These are phyloP conservation scores for Apostichopus japonicus DNA, from an alignment of 35 echinoderm and acorn worm genomes.

Conservation along the genomic window DNA sequence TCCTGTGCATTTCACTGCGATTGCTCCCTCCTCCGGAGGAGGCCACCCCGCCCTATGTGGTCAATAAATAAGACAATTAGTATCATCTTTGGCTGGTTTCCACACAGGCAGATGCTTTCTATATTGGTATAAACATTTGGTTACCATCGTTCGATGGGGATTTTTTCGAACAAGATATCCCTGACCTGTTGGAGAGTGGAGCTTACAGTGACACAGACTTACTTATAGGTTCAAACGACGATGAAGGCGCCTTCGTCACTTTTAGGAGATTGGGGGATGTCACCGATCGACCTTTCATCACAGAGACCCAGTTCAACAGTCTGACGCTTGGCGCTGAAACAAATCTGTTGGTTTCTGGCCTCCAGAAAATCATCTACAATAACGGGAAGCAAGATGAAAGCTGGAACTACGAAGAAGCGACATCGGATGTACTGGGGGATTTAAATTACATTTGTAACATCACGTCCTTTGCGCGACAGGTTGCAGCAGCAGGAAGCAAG, in stretches of 20 bases:
- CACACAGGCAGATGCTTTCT: neutral
- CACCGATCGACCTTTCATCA: neutral
- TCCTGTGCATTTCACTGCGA: no score
- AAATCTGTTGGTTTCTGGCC: neutral
- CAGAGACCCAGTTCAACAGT: neutral
- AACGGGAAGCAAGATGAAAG: neutral
- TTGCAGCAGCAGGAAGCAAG: constrained; percentile 21
- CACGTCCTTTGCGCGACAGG: constrained; percentile 21
- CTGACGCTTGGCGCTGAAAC: neutral
- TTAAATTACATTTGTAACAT: constrained; percentile 55
- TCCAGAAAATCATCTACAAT: constrained; percentile 1
- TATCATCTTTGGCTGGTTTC: no score
- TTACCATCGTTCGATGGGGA: neutral
- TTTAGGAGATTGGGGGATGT: neutral
- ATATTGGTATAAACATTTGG: neutral
- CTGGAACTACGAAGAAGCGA: constrained; percentile 3
- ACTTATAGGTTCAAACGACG: neutral
- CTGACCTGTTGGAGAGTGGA: neutral
- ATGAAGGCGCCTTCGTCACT: constrained; percentile 10
- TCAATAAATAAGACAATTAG: no score
- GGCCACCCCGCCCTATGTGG: no score
- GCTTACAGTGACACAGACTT: constrained; percentile 19
- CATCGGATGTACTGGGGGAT: constrained; percentile 19
- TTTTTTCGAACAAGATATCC: constrained; percentile 20
- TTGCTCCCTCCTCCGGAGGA: no score